Evolutionary conservation across 2,888 invertebrate species (phyloP), one percentile per base, ranked within the genome.

Genomic region (Drosophila mulleri): DNA sequence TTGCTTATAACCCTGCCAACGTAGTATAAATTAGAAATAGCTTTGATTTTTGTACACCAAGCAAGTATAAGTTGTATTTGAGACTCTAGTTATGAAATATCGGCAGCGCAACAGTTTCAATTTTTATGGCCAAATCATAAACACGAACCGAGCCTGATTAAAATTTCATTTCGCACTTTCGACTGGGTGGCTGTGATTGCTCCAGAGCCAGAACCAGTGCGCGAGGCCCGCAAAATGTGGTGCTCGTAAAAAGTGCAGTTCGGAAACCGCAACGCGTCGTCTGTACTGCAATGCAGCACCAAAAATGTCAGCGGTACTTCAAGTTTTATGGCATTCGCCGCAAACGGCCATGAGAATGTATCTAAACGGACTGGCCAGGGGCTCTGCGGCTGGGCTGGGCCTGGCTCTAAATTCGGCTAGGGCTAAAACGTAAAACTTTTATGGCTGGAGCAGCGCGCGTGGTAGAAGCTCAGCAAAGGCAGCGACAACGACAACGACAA

Each of bases 401-500:
- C 20, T 14, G 59, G 37, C 37, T 48, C 75, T 82, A 75, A 88
- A 83, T 84, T 84, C 64, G 87, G 75, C 63, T 78, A 62, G 80
- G 76, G 87, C 84, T 75, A 80, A 73, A 84, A 69, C 89, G 87
- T 84, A 87, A 89, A 84, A 84, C 68, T 84, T 84, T 89, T 89
- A 84, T 84, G 72, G 84, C 67, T 75, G 81, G 48, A 83, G 78
- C 88, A 83, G 56, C 57, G 69, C 67, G 56, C 64, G 41, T 56
- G 50, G 42, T 56, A 65, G 70, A 67, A 63, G 62, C 58, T 52
- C 54, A 20, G 53, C 47, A 61, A 62, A 53, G 54, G 20, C 57
- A 56, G 18, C 18, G 6, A 14, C 35, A 3, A 3, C 23, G n/a
- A 11, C 57, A 32, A 7, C 35, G 6, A 8, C 18, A 9, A 29